Evolutionary conservation across 2,888 invertebrate species (phyloP).

Genomic region (Cryptocephalus primarius): DNA sequence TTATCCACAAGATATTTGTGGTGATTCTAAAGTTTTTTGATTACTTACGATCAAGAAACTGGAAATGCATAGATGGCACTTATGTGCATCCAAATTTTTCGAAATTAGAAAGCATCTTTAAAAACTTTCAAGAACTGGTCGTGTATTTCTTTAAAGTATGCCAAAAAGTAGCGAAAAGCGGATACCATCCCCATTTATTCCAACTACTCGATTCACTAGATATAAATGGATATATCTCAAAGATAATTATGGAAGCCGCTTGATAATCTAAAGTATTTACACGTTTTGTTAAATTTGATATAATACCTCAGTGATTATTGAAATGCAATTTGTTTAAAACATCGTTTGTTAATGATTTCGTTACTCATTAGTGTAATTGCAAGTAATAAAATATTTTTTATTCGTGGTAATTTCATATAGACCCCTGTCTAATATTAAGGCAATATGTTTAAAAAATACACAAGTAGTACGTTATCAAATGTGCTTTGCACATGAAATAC

Average conservation of each 20-base stretch:
- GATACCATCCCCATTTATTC: conserved; percentile 55
- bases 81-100: conserved; percentile 51
- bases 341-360: no score
- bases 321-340: no score
- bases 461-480: no score
- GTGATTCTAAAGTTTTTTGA: conserved; percentile 62
- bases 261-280: no score
- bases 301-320: no score
- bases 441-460: no score
- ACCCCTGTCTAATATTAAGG: no score
- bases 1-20: conserved; percentile 60
- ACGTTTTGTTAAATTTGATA: no score
- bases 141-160: conserved; percentile 52
- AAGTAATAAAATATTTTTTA: no score
- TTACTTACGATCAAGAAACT: conserved; percentile 46
- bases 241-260: neutral
- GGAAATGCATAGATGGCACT: conserved; percentile 41
- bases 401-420: no score
- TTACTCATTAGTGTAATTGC: no score
- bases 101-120: conserved; percentile 39
- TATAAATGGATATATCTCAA: conserved; percentile 47
- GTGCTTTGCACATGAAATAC: no score
- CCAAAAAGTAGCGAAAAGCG: conserved; percentile 50
- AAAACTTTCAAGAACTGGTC: conserved; percentile 47
- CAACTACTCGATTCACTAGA: conserved; percentile 56